Evolutionary conservation across 2,797 vertebrate species (phyloP).

Genomic region (Chaetodon trifasciatus): DNA sequence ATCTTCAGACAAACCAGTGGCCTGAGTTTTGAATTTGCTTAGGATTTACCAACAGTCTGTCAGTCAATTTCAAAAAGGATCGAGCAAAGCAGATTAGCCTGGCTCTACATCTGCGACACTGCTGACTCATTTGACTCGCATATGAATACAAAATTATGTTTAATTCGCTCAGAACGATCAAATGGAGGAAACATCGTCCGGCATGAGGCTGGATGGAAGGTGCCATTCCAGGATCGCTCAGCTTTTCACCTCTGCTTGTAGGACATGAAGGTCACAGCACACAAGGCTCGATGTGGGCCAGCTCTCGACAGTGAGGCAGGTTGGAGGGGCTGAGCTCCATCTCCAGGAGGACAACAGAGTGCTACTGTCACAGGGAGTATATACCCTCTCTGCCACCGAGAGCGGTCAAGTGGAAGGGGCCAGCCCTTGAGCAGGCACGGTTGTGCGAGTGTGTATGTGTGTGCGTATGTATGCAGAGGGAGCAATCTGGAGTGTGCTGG

Average conservation of each 20-base stretch:
- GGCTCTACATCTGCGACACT: conserved; percentile 58
- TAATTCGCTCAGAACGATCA: conserved; percentile 68
- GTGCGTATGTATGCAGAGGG: conserved; percentile 61
- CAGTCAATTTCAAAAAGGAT: conserved; percentile 74
- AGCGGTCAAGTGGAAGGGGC: conserved; percentile 80
- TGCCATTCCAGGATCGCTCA: conserved; percentile 45
- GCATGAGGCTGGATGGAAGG: conserved; percentile 54
- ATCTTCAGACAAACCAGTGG: conserved; percentile 63
- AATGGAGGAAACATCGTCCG: conserved; percentile 52
- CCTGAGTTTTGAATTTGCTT: conserved; percentile 63
- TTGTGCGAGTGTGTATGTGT: conserved; percentile 44
- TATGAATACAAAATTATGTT: conserved; percentile 73
- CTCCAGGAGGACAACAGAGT: conserved; percentile 79
- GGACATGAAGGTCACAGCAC: conserved; percentile 79
- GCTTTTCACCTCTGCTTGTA: conserved; percentile 75
- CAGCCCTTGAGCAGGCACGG: conserved; percentile 66
- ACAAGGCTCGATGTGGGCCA: conserved; percentile 57
- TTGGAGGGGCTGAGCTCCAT: conserved; percentile 72
- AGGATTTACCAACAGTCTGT: conserved; percentile 75
- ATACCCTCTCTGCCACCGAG: conserved; percentile 73
- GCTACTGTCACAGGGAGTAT: conserved; percentile 74
- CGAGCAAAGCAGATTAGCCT: conserved; percentile 77
- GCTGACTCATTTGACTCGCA: conserved; percentile 74
- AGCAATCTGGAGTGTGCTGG: conserved; percentile 80
- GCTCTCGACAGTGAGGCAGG: conserved; percentile 65